Evolutionary conservation across 2,113 vertebrate genomes (phyloP).

Genomic region (Epinephelus cyanopodus): DNA sequence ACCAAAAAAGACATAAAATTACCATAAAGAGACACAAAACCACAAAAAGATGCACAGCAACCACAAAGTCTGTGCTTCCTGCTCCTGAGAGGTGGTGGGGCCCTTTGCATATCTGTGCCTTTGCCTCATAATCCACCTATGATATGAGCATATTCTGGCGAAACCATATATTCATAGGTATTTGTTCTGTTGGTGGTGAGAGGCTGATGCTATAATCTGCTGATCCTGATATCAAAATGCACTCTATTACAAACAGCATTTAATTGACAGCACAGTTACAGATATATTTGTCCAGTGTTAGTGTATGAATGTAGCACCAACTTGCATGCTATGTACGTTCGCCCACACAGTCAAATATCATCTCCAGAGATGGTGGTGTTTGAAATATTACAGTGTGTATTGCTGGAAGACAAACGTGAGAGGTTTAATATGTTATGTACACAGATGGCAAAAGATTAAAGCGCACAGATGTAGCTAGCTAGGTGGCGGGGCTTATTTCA

Average conservation of each 20-base stretch:
- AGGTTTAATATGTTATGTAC: constrained; percentile 54
- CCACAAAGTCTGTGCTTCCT: no score
- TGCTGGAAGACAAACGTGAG: constrained; percentile 53
- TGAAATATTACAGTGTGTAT: constrained; percentile 34
- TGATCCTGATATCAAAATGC: not conserved
- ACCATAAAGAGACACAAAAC: no score
- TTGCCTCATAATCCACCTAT: no score
- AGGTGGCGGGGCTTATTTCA: not conserved
- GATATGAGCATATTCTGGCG: not conserved
- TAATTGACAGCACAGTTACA: not conserved
- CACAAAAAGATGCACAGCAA: no score
- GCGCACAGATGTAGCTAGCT: not conserved
- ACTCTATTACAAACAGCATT: not conserved
- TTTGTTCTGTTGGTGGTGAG: not conserved
- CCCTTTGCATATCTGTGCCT: no score
- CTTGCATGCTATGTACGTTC: no score
- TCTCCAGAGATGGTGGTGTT: constrained; percentile 20
- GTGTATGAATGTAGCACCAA: not conserved
- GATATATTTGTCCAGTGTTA: not conserved
- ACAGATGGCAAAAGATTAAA: constrained; percentile 56
- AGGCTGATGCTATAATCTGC: not conserved
- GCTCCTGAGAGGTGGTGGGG: no score
- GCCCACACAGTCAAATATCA: not conserved
- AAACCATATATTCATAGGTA: not conserved
- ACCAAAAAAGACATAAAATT: no score